Conservation (phyloP, 2,888 invertebrate species). For the Habrosyne pyritoides region DNA sequence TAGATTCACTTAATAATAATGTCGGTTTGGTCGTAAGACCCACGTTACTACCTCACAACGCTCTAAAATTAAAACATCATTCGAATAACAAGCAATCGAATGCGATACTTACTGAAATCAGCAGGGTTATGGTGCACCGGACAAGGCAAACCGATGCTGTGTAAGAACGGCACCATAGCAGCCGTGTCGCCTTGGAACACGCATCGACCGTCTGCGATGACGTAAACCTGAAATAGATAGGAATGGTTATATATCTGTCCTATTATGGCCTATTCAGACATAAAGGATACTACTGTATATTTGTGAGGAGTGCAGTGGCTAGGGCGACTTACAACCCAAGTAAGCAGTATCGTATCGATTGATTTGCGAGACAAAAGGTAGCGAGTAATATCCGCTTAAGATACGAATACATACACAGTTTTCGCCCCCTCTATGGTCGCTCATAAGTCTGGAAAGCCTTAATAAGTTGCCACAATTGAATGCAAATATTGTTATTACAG, state of each 20-base stretch:
- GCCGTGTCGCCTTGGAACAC: slow-evolving; percentile 86
- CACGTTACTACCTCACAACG: too few species aligned
- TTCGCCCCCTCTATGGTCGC: too few species aligned
- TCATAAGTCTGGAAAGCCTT: too few species aligned
- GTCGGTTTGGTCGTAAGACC: too few species aligned
- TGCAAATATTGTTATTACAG: background rate
- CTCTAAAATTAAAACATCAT: slow-evolving; percentile 15
- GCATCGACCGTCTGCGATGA: slow-evolving; percentile 85
- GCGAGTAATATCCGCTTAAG: too few species aligned
- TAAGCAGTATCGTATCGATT: too few species aligned
- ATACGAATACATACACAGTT: too few species aligned
- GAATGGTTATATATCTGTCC: background rate
- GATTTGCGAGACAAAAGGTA: too few species aligned
- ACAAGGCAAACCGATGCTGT: slow-evolving; percentile 81
- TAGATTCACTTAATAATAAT: too few species aligned
- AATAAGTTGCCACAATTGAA: background rate
- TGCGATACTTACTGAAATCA: slow-evolving; percentile 84
- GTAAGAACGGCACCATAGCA: slow-evolving; percentile 84
- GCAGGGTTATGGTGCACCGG: slow-evolving; percentile 88
- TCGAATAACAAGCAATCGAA: slow-evolving; percentile 9
- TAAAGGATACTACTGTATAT: too few species aligned
- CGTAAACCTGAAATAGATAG: slow-evolving; percentile 78
- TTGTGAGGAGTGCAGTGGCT: too few species aligned
- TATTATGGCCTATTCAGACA: background rate
- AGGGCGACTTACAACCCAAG: too few species aligned